Evolutionary conservation across 2,888 invertebrate species (phyloP).

Genomic region (Cosmopolites sordidus): DNA sequence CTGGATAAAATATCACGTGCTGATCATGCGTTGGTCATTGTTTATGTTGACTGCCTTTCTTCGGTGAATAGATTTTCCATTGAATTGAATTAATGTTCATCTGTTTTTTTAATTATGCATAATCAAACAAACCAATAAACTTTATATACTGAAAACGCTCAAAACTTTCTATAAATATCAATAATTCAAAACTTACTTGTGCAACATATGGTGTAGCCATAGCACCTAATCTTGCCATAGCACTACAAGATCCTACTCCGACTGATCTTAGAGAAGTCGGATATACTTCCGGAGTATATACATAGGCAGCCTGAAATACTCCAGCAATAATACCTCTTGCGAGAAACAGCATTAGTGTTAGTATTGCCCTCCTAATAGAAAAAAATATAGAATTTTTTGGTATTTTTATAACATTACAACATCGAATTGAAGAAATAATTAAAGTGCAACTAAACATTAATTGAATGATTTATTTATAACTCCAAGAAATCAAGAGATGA

Average conservation of each 20-base stretch:
- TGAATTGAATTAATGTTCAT: no score
- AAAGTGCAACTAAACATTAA: no score
- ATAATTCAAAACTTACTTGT: slow-evolving; percentile 63
- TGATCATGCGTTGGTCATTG: no score
- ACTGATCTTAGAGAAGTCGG: slow-evolving; percentile 84
- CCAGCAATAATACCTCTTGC: slow-evolving; percentile 91
- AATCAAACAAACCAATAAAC: neutral
- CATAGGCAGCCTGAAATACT: slow-evolving; percentile 91
- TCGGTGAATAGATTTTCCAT: no score
- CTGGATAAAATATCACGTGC: no score
- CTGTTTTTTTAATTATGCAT: no score
- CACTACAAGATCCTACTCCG: slow-evolving; percentile 89
- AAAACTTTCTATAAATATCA: neutral
- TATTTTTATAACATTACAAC: no score
- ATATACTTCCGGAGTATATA: slow-evolving; percentile 94
- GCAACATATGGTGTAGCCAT: slow-evolving; percentile 93
- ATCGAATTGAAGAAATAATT: neutral
- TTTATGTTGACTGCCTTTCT: no score
- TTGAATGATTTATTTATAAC: no score
- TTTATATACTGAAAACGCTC: no score
- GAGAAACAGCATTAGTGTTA: slow-evolving; percentile 81
- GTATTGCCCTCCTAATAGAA: slow-evolving; percentile 59
- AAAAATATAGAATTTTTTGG: slow-evolving; percentile 3
- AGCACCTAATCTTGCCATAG: slow-evolving; percentile 86
- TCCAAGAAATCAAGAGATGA: no score